Evolutionary conservation across 2,797 vertebrate genomes (phyloP).

Genomic region (Spondyliosoma cantharus): DNA sequence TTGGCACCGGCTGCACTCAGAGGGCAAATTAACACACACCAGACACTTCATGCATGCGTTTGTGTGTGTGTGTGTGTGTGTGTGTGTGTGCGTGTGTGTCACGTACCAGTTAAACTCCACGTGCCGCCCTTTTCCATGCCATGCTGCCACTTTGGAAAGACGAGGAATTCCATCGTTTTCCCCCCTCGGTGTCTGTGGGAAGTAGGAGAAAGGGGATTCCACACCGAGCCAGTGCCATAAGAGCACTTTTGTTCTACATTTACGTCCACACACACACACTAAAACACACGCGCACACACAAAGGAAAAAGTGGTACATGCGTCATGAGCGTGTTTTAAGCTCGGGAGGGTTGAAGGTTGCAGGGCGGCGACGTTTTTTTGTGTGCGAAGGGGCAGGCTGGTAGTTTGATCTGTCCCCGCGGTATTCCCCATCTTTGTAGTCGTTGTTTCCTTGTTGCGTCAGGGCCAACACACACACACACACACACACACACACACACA

Average conservation of each 20-base stretch:
- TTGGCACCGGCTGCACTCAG: slow-evolving; percentile 68
- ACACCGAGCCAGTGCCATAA: slow-evolving; percentile 64
- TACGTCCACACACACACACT: slow-evolving; percentile 36
- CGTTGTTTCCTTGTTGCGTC: slow-evolving; percentile 53
- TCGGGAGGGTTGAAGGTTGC: slow-evolving; percentile 75
- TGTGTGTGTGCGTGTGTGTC: slow-evolving; percentile 45
- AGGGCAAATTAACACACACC: slow-evolving; percentile 76
- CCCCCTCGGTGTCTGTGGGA: slow-evolving; percentile 57
- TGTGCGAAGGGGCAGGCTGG: slow-evolving; percentile 27
- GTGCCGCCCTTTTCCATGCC: slow-evolving; percentile 74
- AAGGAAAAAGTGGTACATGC: slow-evolving; percentile 71
- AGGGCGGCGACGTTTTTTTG: slow-evolving; percentile 52
- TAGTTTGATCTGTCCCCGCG: slow-evolving; percentile 59
- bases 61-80: slow-evolving; percentile 14
- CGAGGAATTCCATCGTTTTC: slow-evolving; percentile 62
- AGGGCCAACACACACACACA: slow-evolving; percentile 27
- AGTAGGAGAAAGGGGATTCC: slow-evolving; percentile 77
- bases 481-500: slow-evolving; percentile 24
- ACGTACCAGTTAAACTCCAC: slow-evolving; percentile 63
- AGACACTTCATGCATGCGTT: slow-evolving; percentile 60
- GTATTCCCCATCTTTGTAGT: slow-evolving; percentile 61
- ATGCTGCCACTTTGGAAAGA: slow-evolving; percentile 73
- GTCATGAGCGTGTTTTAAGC: slow-evolving; percentile 71
- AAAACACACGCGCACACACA: slow-evolving; percentile 32
- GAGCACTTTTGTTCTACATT: slow-evolving; percentile 74